Evolutionary conservation across 2,113 vertebrate species (phyloP).

Genomic region (Poeciliopsis turrubarensis): DNA sequence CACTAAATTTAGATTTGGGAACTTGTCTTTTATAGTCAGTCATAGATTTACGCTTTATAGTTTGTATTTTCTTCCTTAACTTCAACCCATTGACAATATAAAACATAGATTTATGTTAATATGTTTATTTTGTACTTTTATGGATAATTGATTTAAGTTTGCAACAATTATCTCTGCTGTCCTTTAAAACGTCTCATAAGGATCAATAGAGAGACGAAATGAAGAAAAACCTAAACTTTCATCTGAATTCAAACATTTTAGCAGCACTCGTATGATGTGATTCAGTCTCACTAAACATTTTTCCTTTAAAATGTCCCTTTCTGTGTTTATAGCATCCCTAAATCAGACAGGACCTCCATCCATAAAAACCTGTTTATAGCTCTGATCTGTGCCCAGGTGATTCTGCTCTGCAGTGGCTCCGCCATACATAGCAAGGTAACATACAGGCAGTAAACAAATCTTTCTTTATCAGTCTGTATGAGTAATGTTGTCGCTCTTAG

Average conservation of each 20-base stretch:
- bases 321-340: slow-evolving; percentile 76
- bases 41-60: too few species aligned
- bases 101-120: background rate
- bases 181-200: background rate
- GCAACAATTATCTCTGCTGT: background rate
- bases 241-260: background rate
- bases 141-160: background rate
- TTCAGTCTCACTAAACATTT: background rate
- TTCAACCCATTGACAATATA: background rate
- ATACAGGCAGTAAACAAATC: background rate
- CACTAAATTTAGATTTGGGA: too few species aligned
- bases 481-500: background rate
- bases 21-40: too few species aligned
- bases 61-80: background rate
- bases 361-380: slow-evolving; percentile 83
- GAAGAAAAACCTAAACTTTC: background rate
- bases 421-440: slow-evolving; percentile 80
- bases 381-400: slow-evolving; percentile 81
- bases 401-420: slow-evolving; percentile 84
- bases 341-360: slow-evolving; percentile 82
- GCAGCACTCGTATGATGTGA: background rate
- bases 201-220: background rate
- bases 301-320: background rate
- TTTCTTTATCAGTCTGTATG: background rate
- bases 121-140: background rate